Evolutionary conservation across 2,888 invertebrate species (phyloP).

Genomic region (Pycnomerus fuliginosus): DNA sequence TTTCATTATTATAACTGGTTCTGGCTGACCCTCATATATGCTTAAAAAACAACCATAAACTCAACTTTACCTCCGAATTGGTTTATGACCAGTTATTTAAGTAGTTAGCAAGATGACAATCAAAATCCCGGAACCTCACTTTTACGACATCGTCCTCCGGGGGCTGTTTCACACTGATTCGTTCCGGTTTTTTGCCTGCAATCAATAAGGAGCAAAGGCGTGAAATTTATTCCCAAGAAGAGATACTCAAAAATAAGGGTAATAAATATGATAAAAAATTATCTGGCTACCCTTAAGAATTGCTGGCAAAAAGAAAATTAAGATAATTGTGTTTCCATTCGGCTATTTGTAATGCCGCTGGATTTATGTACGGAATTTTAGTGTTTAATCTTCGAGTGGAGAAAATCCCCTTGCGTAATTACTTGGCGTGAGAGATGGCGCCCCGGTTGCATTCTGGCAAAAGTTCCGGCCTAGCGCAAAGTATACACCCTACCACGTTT

Average conservation of each 20-base stretch:
- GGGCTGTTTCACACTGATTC: constrained; percentile 13
- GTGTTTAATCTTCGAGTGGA: constrained; percentile 50
- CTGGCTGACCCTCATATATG: no score
- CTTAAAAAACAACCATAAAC: no score
- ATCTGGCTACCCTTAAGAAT: constrained; percentile 40
- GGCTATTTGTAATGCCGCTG: constrained; percentile 48
- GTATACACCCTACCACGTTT: constrained; percentile 27
- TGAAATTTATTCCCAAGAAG: no score
- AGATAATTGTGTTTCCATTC: constrained; percentile 52
- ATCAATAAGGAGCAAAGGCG: no score
- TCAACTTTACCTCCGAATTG: no score
- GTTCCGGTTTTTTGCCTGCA: no score
- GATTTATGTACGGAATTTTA: constrained; percentile 51
- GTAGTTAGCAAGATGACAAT: constrained; percentile 39
- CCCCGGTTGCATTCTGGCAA: constrained; percentile 42
- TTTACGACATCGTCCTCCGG: constrained; percentile 27
- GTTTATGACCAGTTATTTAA: no score
- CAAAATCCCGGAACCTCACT: constrained; percentile 30
- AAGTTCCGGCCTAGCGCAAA: constrained; percentile 13
- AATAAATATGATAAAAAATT: constrained; percentile 41
- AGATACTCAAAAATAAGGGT: constrained; percentile 9
- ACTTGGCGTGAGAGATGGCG: constrained; percentile 49
- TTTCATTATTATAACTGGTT: constrained; percentile 6
- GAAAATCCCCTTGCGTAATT: constrained; percentile 52
- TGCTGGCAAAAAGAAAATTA: constrained; percentile 48